These are phyloP conservation scores for Hydrolagus colliei DNA, from an alignment of 2,797 vertebrate genomes.

Conservation along the genomic window DNA sequence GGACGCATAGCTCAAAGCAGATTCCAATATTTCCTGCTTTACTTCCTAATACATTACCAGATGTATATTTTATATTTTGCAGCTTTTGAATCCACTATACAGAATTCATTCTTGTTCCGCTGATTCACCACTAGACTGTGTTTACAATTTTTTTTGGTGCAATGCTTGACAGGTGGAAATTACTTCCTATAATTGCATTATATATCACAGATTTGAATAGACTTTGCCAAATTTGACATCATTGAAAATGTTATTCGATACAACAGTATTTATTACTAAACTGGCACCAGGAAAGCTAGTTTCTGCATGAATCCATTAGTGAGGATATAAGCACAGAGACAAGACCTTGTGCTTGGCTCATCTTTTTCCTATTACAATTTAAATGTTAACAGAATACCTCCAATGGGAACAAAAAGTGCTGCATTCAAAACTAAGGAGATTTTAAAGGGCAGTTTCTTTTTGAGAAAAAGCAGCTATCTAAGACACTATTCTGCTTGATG, in stretches of 20 bases:
- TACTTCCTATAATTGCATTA: neutral
- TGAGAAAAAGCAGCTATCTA: no score
- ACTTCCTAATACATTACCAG: no score
- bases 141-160: neutral
- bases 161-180: neutral
- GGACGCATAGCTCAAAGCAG: no score
- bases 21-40: no score
- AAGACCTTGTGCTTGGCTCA: no score
- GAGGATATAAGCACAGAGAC: no score
- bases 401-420: neutral
- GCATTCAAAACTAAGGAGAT: neutral
- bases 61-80: no score
- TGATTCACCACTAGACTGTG: neutral
- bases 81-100: neutral
- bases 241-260: neutral
- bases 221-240: neutral
- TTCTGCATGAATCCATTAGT: no score
- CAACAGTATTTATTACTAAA: constrained; percentile 6
- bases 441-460: no score
- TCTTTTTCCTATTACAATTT: no score
- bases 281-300: no score
- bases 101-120: neutral
- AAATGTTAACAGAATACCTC: neutral
- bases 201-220: neutral
- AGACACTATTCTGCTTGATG: no score